Evolutionary conservation across 2,797 vertebrate genomes (phyloP).

Genomic region (Psittacula derbiana): DNA sequence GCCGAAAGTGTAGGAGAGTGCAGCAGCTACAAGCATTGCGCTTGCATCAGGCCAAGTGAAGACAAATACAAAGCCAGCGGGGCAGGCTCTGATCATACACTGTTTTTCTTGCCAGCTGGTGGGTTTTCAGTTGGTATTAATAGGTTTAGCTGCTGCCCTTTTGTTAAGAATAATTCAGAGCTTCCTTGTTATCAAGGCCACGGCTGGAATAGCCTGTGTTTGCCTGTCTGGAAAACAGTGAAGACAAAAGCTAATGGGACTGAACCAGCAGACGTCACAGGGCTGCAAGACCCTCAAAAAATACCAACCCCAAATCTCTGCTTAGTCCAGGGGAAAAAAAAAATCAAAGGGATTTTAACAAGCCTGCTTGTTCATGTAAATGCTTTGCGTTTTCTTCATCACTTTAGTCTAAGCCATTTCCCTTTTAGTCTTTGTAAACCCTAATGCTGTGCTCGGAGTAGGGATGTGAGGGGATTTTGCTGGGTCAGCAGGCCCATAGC

Average conservation of each 20-base stretch:
- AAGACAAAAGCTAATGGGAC: conserved; percentile 31
- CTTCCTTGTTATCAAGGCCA: conserved; percentile 1
- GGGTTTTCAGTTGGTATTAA: neutral
- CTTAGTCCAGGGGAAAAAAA: neutral
- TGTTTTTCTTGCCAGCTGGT: neutral
- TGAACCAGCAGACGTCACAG: neutral
- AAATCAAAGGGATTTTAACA: neutral
- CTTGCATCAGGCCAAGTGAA: neutral
- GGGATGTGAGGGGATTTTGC: neutral
- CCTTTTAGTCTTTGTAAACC: neutral
- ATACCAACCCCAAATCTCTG: neutral
- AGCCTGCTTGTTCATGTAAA: neutral
- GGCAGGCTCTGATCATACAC: neutral
- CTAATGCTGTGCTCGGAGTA: rapidly evolving
- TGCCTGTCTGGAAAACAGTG: conserved; percentile 33
- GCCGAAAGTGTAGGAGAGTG: no score
- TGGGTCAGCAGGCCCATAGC: neutral
- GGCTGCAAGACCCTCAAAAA: neutral
- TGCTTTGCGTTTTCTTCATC: neutral
- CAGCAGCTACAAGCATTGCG: neutral
- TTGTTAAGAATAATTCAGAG: conserved; percentile 46
- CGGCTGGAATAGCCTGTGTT: conserved; percentile 4
- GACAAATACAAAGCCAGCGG: neutral
- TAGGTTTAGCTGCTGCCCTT: conserved; percentile 26
- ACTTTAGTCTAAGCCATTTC: neutral